Base-by-base conservation (phyloP, 1,140 invertebrate genomes). In the Heliconius congener region DNA sequence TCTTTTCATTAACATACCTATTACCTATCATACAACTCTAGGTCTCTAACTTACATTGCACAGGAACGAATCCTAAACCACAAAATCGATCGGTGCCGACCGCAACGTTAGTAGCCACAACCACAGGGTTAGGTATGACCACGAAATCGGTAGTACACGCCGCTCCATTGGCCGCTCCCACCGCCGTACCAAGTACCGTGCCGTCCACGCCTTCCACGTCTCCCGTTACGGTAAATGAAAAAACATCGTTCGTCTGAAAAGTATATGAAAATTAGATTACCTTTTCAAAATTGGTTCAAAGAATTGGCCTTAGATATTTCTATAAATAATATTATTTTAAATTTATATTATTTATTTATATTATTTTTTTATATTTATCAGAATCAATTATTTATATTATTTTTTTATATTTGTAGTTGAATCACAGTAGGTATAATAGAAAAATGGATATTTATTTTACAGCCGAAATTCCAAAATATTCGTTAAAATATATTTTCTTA, bases 91-190 rank as follows among this genome's bases (percentile, higher is more conserved):
- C 97, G 8, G 95, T 95, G 30, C 87, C 87, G 2, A 91, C 81
- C 0, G 88, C 84, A 8, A 87, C 91, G 72, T 94, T 95, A 78
- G 91, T 95, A n/a, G 89, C 84, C 46, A 84, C 82, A 55, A 94
- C 92, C 0, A 84, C 91, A 18, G 97, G 96, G 90, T 97, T 96
- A 16, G 97, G 96, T 87, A 98, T 96, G 4, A 97, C 95, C 2
- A 98, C 96, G 86, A 96, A 98, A 91, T 98, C 97, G 0, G 96
- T 96, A 8, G 90, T 96, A 85, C 97, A 97, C 13, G 93, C 88
- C 9, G 86, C 92, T 50, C 95, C 96, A 79, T 95, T 95, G 66
- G 95, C 89, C 18, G 95, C 95, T 1, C 93, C 95, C 5, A 87
- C 82, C 0, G 92, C 79, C 0, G 95, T 95, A 55, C 95, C 95